Conservation (phyloP, 2,113 vertebrate species). For the Cyphomyrus discorhynchus region DNA sequence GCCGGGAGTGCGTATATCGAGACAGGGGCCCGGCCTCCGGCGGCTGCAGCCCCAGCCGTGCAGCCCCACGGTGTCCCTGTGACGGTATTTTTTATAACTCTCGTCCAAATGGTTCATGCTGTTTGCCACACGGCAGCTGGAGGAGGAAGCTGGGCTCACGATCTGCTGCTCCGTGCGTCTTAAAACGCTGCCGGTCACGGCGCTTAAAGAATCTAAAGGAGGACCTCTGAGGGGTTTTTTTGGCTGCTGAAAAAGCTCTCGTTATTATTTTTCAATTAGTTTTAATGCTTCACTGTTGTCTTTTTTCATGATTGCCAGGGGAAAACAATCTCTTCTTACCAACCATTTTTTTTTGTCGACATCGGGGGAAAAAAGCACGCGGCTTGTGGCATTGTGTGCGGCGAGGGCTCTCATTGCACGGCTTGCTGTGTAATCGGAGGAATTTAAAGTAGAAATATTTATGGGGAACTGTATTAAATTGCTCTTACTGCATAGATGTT, state of each 20-base stretch:
- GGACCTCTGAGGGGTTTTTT: not conserved
- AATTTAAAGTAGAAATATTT: not conserved
- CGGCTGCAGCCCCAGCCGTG: not conserved
- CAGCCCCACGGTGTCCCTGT: not conserved
- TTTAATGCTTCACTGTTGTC: not conserved
- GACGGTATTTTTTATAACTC: not conserved
- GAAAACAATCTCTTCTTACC: not conserved
- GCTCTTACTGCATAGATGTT: not conserved
- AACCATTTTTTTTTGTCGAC: not conserved
- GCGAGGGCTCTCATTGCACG: not conserved
- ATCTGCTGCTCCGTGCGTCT: not conserved
- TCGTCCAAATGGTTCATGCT: not conserved
- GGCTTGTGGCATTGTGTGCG: not conserved
- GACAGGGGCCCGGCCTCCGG: not conserved
- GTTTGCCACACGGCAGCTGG: not conserved
- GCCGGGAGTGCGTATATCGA: not conserved
- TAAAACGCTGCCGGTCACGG: not conserved
- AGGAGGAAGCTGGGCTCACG: not conserved
- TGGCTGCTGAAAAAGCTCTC: not conserved
- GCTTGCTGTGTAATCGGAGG: not conserved
- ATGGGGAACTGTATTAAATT: constrained; percentile 4
- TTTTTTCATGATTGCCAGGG: not conserved
- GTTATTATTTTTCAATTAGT: not conserved
- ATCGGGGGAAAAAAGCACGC: not conserved
- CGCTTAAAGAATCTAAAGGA: not conserved